These are phyloP conservation scores for Idaea aversata DNA, from an alignment of 2,888 invertebrate genomes.

Conservation along the genomic window DNA sequence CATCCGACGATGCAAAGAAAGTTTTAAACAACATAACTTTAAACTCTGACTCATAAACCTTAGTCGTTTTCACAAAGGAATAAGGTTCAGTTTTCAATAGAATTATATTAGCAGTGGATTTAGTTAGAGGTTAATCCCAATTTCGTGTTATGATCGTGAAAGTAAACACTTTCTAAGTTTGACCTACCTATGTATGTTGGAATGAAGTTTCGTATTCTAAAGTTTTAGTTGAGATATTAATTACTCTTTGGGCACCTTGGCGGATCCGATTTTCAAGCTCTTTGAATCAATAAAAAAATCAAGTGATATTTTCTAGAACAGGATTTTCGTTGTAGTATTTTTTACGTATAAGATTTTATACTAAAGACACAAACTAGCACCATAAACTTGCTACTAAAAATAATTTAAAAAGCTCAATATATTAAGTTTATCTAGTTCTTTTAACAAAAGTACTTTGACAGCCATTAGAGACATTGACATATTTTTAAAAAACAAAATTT, in stretches of 20 bases:
- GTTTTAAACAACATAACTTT: constrained; percentile 35
- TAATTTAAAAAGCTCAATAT: too few relatives aligned
- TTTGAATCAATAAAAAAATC: not conserved
- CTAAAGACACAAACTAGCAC: too few relatives aligned
- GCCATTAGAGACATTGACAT: too few relatives aligned
- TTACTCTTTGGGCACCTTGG: too few relatives aligned
- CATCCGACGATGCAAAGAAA: constrained; percentile 57
- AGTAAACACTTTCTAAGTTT: constrained; percentile 55
- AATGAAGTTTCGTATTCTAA: constrained; percentile 28
- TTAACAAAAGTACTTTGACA: too few relatives aligned
- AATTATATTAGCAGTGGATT: constrained; percentile 2
- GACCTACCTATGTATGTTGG: constrained; percentile 12
- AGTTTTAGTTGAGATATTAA: constrained; percentile 5
- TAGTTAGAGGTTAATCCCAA: constrained; percentile 36
- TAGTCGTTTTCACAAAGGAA: constrained; percentile 7
- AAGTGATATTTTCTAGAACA: too few relatives aligned
- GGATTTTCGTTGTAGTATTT: too few relatives aligned
- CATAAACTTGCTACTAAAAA: too few relatives aligned
- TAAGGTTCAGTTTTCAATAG: constrained; percentile 30
- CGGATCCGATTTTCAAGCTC: not conserved
- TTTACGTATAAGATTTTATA: too few relatives aligned
- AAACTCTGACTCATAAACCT: constrained; percentile 2
- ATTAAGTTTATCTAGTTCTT: too few relatives aligned
- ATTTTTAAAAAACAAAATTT: too few relatives aligned
- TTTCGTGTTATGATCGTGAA: constrained; percentile 51